A percentile compares a stretch with the other conserved stretches of the same genome.
phyloP scores from a whole-genome alignment of 2,797 vertebrate genomes.

The Monodelphis domestica region DNA sequence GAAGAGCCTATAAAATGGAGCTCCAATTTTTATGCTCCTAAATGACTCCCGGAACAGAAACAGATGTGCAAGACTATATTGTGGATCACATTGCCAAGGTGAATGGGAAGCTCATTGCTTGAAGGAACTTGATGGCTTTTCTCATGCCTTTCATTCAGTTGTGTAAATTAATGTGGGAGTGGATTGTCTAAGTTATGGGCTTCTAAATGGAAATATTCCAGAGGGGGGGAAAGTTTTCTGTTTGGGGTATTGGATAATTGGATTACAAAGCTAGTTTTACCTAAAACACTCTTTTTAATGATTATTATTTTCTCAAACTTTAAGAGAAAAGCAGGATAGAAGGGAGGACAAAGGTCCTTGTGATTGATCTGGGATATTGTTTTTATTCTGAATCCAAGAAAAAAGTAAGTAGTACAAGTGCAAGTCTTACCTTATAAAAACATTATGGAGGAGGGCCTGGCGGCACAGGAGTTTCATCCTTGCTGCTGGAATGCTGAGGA shows the following conservation, averaged over 20 bases:
- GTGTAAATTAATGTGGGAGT: slow-evolving; percentile 50
- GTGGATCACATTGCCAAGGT: slow-evolving; percentile 4
- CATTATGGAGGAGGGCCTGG: not conserved
- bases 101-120: slow-evolving; percentile 42
- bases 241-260: not conserved
- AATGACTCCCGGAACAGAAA: slow-evolving; percentile 54
- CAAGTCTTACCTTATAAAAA: not conserved
- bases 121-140: slow-evolving; percentile 39
- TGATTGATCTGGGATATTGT: not conserved
- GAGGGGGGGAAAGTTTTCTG: not conserved
- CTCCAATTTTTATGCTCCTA: slow-evolving; percentile 67
- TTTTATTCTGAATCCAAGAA: not conserved
- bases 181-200: slow-evolving; percentile 47
- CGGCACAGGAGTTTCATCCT: not conserved
- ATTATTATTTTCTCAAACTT: not conserved
- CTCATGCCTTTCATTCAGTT: slow-evolving; percentile 18
- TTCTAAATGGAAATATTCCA: not conserved
- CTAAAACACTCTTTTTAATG: not conserved
- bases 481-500: not conserved
- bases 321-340: not conserved
- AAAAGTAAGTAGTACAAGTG: not conserved
- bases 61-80: slow-evolving; percentile 46
- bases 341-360: not conserved
- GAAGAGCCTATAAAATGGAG: slow-evolving; percentile 36
- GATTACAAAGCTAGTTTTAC: not conserved